Evolutionary conservation across 2,888 invertebrate species (phyloP), one percentile per base, ranked within the genome.

Genomic region (Aricia artaxerxes): DNA sequence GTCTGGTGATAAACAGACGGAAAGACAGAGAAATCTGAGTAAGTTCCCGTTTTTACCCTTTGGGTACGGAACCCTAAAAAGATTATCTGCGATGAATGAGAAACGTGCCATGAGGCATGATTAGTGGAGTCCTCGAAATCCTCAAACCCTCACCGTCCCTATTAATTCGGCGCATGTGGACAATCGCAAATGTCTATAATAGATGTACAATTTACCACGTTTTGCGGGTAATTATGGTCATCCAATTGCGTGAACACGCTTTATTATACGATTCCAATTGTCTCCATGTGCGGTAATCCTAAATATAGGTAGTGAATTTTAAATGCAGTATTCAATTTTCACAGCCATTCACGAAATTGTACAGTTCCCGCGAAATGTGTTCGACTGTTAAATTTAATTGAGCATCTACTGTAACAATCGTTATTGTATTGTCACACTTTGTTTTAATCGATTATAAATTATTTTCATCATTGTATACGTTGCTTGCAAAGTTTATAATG

Each of bases 101-200:
- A 81, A 87, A 84, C 83, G 83, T 85, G 84, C 83, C 83, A 88
- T 85, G 84, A 89, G 88, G 85, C 89, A 88, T 89, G 87, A 91
- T 91, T 90, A 91, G 89, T 85, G 83, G 84, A 86, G 86, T 86
- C 86, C 90, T 91, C 86, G 84, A 85, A 84, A 86, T 89, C 88
- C 87, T 88, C 86, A 86, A 87, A 85, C 88, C 88, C 88, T 90
- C 89, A 88, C 82, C 83, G 85, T 88, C 87, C 87, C 91, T 88
- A 91, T 92, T 93, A 90, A 90, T 89, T 88, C 87, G 84, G 82
- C 87, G 90, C 88, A 90, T 90, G 90, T 85, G 86, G 87, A 90
- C 89, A 90, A 90, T 90, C 87, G 89, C 87, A 90, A 89, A 89
- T 86, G 87, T 86, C 83, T 84, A 85, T 87, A 86, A 85, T 84